Base-by-base conservation (phyloP, 2,797 vertebrate species). In the Petrocephalus sullivani region DNA sequence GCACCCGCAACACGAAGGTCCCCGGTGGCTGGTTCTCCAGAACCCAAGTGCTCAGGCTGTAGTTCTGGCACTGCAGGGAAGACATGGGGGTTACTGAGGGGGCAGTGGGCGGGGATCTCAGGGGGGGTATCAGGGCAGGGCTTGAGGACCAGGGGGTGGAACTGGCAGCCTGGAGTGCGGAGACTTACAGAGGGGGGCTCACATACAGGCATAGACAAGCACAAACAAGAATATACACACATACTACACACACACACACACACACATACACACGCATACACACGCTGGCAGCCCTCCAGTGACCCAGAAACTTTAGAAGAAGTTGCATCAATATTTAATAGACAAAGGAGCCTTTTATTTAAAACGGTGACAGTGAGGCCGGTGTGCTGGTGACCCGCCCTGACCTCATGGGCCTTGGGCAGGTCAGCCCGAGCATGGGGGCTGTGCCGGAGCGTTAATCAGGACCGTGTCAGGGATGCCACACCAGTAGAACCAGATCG, bases 11-110 rank as follows among this genome's bases (percentile, higher is more conserved):
- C 67, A 98, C 97, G 0, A 94, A 95, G 0, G 96, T 96, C 56
- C 96, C 97, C 0, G 96, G 94, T 0, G 96, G 96, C 93, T 96
- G 96, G 92, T 98, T 98, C 93, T 98, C 97, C 92, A 96, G 91
- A 61, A 98, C 95, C 57, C 93, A 94, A 0, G 97, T 94, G 23
- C 93, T 96, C 91, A 94, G 92, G 19, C 96, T 97, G 94, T 97
- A 98, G 93, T 96, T 95, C 67, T 96, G 89, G 89, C 97, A 98
- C 97, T 98, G 90, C 78, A 91, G 92, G 83, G 8, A 53, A 85
- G 92, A 89, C 71, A 91, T 37, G 10, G 49, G 10, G 8, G 53
- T 23, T 21, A 14, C 33, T 21, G 37, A 14, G 78, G 54, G 58
- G 4, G 46, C 37, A 41, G 37, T 41, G 21, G 56, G 64, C 23